These are phyloP conservation scores for Kuschelorhynchus macadamiae DNA, from an alignment of 2,888 invertebrate genomes.

Conservation along the genomic window DNA sequence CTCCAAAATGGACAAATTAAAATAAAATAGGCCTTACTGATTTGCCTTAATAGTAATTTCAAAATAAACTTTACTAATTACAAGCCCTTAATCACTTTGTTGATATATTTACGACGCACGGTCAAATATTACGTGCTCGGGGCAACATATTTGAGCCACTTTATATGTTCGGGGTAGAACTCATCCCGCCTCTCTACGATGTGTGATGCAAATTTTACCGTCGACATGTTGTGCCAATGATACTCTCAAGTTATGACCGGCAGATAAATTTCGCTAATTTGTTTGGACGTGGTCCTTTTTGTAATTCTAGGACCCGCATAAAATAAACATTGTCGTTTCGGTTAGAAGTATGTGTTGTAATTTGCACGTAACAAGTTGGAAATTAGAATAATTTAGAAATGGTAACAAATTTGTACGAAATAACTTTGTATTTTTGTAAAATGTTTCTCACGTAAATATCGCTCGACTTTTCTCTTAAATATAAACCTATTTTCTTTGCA, in stretches of 20 bases:
- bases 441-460: too few species aligned
- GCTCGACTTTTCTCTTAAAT: too few species aligned
- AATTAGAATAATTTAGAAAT: too few species aligned
- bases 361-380: background rate
- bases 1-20: too few species aligned
- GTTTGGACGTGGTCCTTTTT: slow-evolving; percentile 27
- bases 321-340: slow-evolving; percentile 21
- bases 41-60: too few species aligned
- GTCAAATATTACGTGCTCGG: too few species aligned
- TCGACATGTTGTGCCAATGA: slow-evolving; percentile 39
- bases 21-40: too few species aligned
- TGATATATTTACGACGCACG: background rate
- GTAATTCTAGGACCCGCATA: slow-evolving; percentile 15
- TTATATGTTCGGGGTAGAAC: slow-evolving; percentile 26
- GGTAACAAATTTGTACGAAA: too few species aligned
- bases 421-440: too few species aligned
- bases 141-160: slow-evolving; percentile 4
- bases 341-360: background rate
- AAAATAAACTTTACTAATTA: too few species aligned
- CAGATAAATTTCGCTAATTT: slow-evolving; percentile 39
- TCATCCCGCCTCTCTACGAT: slow-evolving; percentile 23
- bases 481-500: too few species aligned
- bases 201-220: slow-evolving; percentile 43
- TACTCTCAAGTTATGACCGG: slow-evolving; percentile 36
- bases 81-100: too few species aligned